These are phyloP conservation scores for Eugnorisma glareosa DNA, from an alignment of 2,888 invertebrate genomes.

Conservation along the genomic window DNA sequence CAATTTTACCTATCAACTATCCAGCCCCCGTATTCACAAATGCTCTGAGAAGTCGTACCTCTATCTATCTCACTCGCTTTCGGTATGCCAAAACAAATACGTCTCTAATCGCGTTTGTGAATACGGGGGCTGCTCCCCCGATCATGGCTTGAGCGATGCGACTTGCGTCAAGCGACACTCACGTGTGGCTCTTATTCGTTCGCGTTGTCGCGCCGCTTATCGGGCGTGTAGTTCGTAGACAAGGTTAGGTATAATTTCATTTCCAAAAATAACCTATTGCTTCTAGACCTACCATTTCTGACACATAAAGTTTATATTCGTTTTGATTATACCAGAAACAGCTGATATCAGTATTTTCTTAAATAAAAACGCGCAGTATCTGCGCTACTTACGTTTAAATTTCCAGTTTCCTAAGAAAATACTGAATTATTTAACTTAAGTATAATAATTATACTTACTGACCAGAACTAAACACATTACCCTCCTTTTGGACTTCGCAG, in stretches of 20 bases:
- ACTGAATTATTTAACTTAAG: conserved; percentile 37
- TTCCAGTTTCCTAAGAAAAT: conserved; percentile 3
- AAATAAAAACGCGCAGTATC: background rate
- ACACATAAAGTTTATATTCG: background rate
- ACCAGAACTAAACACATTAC: conserved; percentile 2
- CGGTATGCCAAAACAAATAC: too few relatives aligned
- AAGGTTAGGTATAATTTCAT: conserved; percentile 10
- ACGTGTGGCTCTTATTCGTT: too few relatives aligned
- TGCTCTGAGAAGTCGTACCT: background rate
- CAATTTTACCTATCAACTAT: background rate
- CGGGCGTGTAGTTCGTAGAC: background rate
- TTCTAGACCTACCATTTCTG: background rate
- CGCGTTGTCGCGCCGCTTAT: background rate
- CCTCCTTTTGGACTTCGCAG: background rate
- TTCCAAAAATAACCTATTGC: background rate
- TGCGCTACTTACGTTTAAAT: background rate
- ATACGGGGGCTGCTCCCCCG: background rate
- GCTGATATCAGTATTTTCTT: conserved; percentile 41
- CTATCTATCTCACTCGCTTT: background rate
- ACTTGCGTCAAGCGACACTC: background rate
- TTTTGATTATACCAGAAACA: conserved; percentile 16
- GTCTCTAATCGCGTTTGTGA: too few relatives aligned
- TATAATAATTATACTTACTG: conserved; percentile 16
- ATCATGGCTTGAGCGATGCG: background rate
- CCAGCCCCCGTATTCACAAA: background rate